A percentile compares a stretch with the other conserved stretches of the same genome.
Evolutionary conservation across 2,113 vertebrate genomes (phyloP).

Genomic region (Macrotus californicus): DNA sequence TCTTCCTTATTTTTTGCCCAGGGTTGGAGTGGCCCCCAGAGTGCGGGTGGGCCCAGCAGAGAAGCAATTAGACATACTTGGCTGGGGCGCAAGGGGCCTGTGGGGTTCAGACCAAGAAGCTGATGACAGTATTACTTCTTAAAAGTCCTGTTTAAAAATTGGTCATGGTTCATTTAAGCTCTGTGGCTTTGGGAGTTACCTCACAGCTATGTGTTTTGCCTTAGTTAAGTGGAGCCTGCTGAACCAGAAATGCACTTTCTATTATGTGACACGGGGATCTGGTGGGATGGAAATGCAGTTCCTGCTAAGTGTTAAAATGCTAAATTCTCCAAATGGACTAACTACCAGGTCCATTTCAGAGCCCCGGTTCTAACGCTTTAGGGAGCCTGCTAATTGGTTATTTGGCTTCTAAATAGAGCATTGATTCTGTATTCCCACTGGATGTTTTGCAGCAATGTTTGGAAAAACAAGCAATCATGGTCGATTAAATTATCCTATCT

Average conservation of each 20-base stretch:
- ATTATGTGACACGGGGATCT: neutral
- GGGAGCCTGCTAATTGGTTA: neutral
- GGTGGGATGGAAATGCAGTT: neutral
- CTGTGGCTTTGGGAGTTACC: neutral
- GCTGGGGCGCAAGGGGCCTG: neutral
- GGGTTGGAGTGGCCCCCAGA: neutral
- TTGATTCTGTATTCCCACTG: conserved; percentile 7
- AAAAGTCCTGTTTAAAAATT: conserved; percentile 41
- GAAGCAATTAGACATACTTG: neutral
- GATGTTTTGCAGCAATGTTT: neutral
- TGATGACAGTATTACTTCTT: neutral
- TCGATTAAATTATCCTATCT: neutral
- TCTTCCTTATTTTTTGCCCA: neutral
- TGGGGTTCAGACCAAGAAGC: neutral
- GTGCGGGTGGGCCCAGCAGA: neutral
- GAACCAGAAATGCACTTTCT: conserved; percentile 39
- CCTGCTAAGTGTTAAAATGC: neutral
- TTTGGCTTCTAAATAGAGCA: conserved; percentile 19
- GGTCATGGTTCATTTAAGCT: conserved; percentile 12
- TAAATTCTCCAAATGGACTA: neutral
- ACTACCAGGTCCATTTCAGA: neutral
- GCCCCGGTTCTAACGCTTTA: neutral
- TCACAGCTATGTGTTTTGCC: neutral
- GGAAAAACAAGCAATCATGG: neutral
- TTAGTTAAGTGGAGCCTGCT: conserved; percentile 32